These are phyloP conservation scores for human DNA, from an alignment of 2,113 vertebrate species.

Conservation along the genomic window GRCh38 chr15:44268001-44268500, in stretches of 20 bases:
- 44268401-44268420: not conserved
- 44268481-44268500: not conserved
- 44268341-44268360: not conserved
- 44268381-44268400: not conserved
- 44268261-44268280: slow-evolving; percentile 27
- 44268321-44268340: not conserved
- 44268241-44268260: not conserved
- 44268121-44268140: not conserved
- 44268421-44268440: not conserved
- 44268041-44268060: not conserved
- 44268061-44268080: not conserved
- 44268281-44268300: slow-evolving; percentile 10
- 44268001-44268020: not conserved
- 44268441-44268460: not conserved
- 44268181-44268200: slow-evolving; percentile 23
- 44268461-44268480: not conserved
- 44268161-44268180: slow-evolving; percentile 16
- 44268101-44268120: not conserved
- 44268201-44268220: slow-evolving; percentile 9
- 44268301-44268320: not conserved
- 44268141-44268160: not conserved
- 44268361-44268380: not conserved
- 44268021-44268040: not conserved
- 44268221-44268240: slow-evolving; percentile 14
- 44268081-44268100: not conserved